phyloP scores from a whole-genome alignment of 2,113 vertebrate genomes.

The Cacatua alba region DNA sequence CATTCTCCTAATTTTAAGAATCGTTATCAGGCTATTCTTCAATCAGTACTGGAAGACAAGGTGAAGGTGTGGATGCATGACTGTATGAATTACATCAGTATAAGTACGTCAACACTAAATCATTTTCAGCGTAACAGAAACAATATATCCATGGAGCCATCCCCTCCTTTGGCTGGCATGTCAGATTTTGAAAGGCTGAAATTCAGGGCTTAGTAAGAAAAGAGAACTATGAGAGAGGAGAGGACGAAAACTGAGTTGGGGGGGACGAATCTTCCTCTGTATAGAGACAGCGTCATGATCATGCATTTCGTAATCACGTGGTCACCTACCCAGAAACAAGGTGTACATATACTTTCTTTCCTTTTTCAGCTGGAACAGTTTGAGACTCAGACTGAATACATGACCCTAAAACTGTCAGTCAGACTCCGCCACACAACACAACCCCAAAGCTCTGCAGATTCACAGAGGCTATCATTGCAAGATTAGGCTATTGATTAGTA shows the following conservation, averaged over 20 bases:
- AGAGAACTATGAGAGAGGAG: background rate
- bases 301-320: background rate
- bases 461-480: background rate
- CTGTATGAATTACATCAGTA: background rate
- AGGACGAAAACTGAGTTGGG: background rate
- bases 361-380: background rate
- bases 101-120: background rate
- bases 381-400: background rate
- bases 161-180: background rate
- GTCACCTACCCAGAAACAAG: background rate
- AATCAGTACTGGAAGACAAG: background rate
- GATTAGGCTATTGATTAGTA: conserved; percentile 8
- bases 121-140: background rate
- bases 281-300: background rate
- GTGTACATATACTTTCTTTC: background rate
- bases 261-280: background rate
- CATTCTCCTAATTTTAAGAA: background rate
- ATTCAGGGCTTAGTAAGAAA: background rate
- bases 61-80: background rate
- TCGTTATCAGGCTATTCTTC: background rate
- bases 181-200: background rate
- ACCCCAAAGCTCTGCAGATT: background rate
- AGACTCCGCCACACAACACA: background rate
- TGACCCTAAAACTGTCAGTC: background rate
- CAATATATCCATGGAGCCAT: background rate